A percentile compares a stretch with the other conserved stretches of the same genome.
phyloP scores from a whole-genome alignment of 2,113 vertebrate species.

The Proteles cristata region DNA sequence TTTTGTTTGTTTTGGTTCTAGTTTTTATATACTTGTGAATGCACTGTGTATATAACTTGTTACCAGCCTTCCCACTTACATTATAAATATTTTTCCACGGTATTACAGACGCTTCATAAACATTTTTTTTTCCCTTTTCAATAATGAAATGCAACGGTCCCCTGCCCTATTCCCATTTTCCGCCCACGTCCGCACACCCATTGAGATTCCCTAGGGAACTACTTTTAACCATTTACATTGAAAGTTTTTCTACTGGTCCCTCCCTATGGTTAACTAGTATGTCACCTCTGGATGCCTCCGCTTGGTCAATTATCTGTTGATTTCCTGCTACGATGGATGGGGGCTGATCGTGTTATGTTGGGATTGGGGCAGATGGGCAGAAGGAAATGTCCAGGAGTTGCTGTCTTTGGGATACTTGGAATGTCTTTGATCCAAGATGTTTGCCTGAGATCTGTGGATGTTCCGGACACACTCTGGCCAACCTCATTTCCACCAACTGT shows the following conservation, averaged over 20 bases:
- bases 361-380: not conserved
- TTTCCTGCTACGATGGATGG: not conserved
- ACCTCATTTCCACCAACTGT: not conserved
- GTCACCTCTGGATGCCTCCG: not conserved
- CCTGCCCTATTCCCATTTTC: not conserved
- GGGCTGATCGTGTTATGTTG: not conserved
- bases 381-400: not conserved
- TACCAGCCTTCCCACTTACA: conserved; percentile 70
- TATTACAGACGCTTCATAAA: conserved; percentile 58
- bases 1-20: conserved; percentile 68
- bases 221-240: not conserved
- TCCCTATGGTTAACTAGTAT: not conserved
- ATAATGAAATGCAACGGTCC: not conserved
- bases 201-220: not conserved
- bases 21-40: conserved; percentile 63
- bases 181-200: not conserved
- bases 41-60: conserved; percentile 67
- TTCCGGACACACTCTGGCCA: not conserved
- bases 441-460: not conserved
- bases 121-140: conserved; percentile 29
- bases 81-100: conserved; percentile 69
- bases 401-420: not conserved
- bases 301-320: not conserved
- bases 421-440: not conserved
- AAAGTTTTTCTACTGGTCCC: not conserved